A percentile compares a stretch with the other conserved stretches of the same genome.
phyloP scores from a whole-genome alignment of 2,113 vertebrate species.

The Chlorodrepanis virens region DNA sequence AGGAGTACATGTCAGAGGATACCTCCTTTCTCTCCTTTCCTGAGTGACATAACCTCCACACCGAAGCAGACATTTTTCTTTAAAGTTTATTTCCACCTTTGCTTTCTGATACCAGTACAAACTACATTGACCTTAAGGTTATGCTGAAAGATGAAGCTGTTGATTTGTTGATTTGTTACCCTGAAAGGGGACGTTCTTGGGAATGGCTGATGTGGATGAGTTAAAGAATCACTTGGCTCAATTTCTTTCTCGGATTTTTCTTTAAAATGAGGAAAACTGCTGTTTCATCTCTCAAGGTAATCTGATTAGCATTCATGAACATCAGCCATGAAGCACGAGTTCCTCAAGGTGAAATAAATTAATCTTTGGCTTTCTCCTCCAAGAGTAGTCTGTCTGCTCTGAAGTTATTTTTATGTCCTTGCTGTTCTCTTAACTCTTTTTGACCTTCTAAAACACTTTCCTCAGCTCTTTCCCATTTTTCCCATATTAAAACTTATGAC shows the following conservation, averaged over 20 bases:
- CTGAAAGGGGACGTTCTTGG: neutral
- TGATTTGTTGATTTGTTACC: neutral
- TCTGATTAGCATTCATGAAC: neutral
- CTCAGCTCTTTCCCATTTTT: neutral
- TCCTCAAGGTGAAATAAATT: slow-evolving; percentile 21
- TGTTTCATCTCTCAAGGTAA: neutral
- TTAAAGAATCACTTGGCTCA: neutral
- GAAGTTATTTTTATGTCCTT: neutral
- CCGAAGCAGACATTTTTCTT: neutral
- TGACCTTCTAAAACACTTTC: neutral
- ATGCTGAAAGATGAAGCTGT: neutral
- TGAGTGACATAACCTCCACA: neutral
- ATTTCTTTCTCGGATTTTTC: neutral
- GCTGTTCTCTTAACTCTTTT: neutral
- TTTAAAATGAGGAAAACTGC: slow-evolving; percentile 4
- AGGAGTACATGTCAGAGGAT: neutral
- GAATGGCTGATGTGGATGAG: neutral
- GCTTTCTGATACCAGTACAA: neutral
- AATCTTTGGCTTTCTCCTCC: neutral
- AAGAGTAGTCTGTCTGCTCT: neutral
- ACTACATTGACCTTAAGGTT: neutral
- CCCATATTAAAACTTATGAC: neutral
- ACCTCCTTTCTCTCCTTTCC: neutral
- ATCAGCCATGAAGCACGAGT: neutral
- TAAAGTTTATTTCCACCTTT: neutral